Evolutionary conservation across 2,113 vertebrate genomes (phyloP).

Genomic region (Oncorhynchus clarkii): DNA sequence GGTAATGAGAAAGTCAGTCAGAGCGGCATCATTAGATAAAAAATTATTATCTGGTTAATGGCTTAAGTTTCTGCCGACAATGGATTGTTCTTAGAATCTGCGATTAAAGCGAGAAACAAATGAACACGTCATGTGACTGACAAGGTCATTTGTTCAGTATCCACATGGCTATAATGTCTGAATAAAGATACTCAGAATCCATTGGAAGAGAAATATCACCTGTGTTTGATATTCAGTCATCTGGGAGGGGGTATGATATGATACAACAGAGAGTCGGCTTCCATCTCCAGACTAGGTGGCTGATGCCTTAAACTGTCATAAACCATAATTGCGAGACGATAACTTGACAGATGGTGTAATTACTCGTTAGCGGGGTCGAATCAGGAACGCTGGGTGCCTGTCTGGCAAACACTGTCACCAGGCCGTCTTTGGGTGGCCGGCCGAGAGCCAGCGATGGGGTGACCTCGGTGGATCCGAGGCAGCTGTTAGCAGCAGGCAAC

Average conservation of each 20-base stretch:
- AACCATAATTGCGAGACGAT: slow-evolving; percentile 38
- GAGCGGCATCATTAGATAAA: slow-evolving; percentile 53
- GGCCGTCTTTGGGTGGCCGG: not conserved
- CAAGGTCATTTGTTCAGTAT: slow-evolving; percentile 42
- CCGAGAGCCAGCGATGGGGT: slow-evolving; percentile 13
- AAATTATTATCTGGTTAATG: slow-evolving; percentile 50
- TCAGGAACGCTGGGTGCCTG: slow-evolving; percentile 10
- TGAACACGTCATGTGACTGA: slow-evolving; percentile 48
- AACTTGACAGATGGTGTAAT: slow-evolving; percentile 59
- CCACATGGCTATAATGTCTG: slow-evolving; percentile 24
- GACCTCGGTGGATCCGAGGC: slow-evolving; percentile 27
- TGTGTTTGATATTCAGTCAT: slow-evolving; percentile 46
- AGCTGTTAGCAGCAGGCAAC: not conserved
- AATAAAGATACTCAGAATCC: slow-evolving; percentile 21
- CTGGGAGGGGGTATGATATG: slow-evolving; percentile 2
- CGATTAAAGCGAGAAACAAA: slow-evolving; percentile 39
- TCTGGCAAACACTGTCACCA: slow-evolving; percentile 26
- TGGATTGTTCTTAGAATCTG: slow-evolving; percentile 26
- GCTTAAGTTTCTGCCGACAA: slow-evolving; percentile 32
- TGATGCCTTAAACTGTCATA: slow-evolving; percentile 39
- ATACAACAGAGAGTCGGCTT: not conserved
- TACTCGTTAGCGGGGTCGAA: slow-evolving; percentile 47
- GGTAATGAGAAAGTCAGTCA: slow-evolving; percentile 47
- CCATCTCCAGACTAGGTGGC: slow-evolving; percentile 16
- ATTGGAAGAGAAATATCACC: slow-evolving; percentile 29